phyloP scores from a whole-genome alignment of 2,888 invertebrate species.

The Caenorhabditis afra region DNA sequence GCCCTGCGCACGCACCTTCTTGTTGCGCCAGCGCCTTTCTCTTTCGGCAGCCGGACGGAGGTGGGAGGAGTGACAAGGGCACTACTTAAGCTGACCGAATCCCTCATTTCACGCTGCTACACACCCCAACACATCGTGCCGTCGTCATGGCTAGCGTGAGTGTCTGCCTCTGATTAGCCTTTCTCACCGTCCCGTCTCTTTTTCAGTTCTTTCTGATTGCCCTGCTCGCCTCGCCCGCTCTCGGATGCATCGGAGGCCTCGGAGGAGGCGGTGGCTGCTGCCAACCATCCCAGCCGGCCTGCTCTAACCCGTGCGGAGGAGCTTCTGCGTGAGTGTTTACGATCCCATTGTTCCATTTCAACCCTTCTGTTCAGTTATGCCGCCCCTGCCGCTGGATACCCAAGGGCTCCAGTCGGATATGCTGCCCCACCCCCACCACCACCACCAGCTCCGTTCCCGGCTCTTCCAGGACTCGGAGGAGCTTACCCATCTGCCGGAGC shows the following conservation, averaged over 20 bases:
- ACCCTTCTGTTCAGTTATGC: conserved; percentile 34
- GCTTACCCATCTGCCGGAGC: conserved; percentile 40
- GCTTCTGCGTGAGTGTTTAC: conserved; percentile 38
- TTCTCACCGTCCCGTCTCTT: conserved; percentile 30
- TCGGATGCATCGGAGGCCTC: conserved; percentile 64
- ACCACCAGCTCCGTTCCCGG: conserved; percentile 40
- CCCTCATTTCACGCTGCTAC: conserved; percentile 42
- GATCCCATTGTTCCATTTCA: background rate
- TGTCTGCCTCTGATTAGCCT: conserved; percentile 14
- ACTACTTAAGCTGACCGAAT: conserved; percentile 57
- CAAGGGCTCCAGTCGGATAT: conserved; percentile 56
- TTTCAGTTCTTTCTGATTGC: conserved; percentile 63
- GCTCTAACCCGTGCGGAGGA: conserved; percentile 65
- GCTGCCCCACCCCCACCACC: conserved; percentile 57
- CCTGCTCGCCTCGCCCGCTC: conserved; percentile 60
- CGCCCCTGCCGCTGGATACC: conserved; percentile 58
- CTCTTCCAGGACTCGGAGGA: conserved; percentile 39
- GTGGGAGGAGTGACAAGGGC: conserved; percentile 57
- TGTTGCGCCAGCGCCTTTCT: conserved; percentile 59
- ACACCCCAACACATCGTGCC: conserved; percentile 52
- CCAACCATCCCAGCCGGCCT: conserved; percentile 57
- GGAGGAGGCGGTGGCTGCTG: conserved; percentile 65
- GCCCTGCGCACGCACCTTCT: conserved; percentile 22
- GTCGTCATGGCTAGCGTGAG: conserved; percentile 56
- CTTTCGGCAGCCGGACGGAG: conserved; percentile 51